These are phyloP conservation scores for Hyles vespertilio DNA, from an alignment of 1,140 invertebrate genomes.

Conservation along the genomic window DNA sequence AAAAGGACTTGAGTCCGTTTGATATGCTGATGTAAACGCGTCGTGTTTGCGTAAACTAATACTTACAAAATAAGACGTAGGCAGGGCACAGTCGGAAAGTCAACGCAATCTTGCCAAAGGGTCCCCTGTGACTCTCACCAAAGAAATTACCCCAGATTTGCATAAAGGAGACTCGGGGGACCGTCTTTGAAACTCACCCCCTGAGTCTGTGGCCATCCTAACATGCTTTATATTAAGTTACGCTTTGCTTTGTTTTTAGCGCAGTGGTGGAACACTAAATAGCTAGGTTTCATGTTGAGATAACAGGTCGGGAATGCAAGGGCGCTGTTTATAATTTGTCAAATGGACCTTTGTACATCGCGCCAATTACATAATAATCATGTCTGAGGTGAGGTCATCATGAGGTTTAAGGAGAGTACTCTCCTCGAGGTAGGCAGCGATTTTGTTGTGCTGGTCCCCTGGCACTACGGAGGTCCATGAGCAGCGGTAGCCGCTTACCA, in stretches of 20 bases:
- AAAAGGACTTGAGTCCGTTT: conserved; percentile 2
- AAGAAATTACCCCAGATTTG: conserved; percentile 57
- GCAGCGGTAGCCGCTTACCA: no score
- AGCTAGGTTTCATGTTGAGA: conserved; percentile 24
- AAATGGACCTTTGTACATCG: no score
- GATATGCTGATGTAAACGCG: conserved; percentile 15
- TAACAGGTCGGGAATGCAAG: conserved; percentile 2
- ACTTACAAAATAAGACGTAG: conserved; percentile 27
- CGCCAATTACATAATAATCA: background rate
- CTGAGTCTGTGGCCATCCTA: conserved; percentile 45
- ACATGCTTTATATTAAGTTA: conserved; percentile 53
- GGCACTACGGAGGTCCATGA: no score
- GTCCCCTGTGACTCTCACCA: conserved; percentile 43
- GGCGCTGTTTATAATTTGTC: background rate
- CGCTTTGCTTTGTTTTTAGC: conserved; percentile 37
- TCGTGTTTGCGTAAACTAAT: conserved; percentile 31
- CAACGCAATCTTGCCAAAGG: conserved; percentile 43
- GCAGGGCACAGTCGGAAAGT: conserved; percentile 35
- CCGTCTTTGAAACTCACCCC: conserved; percentile 44
- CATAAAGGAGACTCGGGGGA: conserved; percentile 54
- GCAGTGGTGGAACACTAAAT: conserved; percentile 25
- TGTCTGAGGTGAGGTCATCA: no score
- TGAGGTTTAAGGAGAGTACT: no score
- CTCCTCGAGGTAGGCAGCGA: no score
- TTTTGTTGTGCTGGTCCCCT: no score